Base-by-base conservation (phyloP, 2,888 invertebrate genomes). In the Podotricha telesiphe region DNA sequence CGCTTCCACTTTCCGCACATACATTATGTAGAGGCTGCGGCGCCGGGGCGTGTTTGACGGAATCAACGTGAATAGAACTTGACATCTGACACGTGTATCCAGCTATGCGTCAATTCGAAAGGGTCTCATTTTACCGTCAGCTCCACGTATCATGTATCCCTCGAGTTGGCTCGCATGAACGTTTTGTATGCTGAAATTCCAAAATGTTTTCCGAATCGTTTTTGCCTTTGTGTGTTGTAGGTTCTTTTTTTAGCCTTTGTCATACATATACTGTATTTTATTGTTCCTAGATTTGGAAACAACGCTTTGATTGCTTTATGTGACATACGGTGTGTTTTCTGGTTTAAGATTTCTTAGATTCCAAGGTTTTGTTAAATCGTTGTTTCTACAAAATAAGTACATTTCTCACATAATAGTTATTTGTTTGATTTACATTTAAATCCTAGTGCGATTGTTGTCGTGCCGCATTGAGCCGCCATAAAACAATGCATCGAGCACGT, bases 401-500 rank as follows among this genome's bases (percentile, higher is more conserved):
- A 10, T 55, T 17, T 55, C 0, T 55, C 3, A 34, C 13, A 53
- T 6, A 17, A 55, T 10, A 17, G 61, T 53, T 63, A 22, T 55
- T 67, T 69, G 65, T 68, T 71, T 50, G 68, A 70, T 68, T 67
- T 65, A 69, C 65, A 69, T 70, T 70, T 73, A 72, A 71, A 71
- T 74, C 73, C 71, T 71, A 70, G 73, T 67, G 67, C 70, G 72
- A 64, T 68, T 72, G 76, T 72, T 67, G 68, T 82, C 80, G 82
- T 83, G 86, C 83, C 80, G 82, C 84, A 83, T 82, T 82, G 67
- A 69, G 81, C 84, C 80, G 83, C 83, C 87, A 90, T 92, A 89
- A 93, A 93, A 93, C 92, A 93, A 93, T 93, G 92, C 92, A 91
- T 89, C 86, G 89, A 85, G 82, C 92, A 89, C 91, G 90, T 91